These are phyloP conservation scores for Brachymystax lenok DNA, from an alignment of 2,797 vertebrate species.

Conservation along the genomic window DNA sequence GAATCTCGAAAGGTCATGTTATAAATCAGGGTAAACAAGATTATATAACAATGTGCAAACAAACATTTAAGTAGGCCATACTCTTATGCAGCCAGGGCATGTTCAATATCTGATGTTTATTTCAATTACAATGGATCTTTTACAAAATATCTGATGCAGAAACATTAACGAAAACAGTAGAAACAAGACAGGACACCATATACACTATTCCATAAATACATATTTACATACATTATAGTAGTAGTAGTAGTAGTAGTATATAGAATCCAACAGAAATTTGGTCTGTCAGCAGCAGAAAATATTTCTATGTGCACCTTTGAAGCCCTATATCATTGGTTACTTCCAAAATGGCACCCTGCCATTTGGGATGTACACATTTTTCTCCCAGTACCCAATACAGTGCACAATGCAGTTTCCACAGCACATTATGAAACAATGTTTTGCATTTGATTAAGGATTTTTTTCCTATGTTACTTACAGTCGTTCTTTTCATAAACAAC, in stretches of 20 bases:
- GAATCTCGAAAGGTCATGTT: not conserved
- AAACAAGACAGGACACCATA: constrained; percentile 60
- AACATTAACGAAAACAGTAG: constrained; percentile 66
- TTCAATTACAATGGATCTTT: constrained; percentile 65
- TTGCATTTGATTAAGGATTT: constrained; percentile 51
- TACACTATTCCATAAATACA: constrained; percentile 67
- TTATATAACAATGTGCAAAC: not conserved
- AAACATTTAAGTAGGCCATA: not conserved
- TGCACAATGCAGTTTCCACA: constrained; percentile 37
- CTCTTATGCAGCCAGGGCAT: constrained; percentile 16
- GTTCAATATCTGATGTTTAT: constrained; percentile 56
- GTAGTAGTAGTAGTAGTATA: constrained; percentile 54
- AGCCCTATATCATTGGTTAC: constrained; percentile 47
- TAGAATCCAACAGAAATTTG: constrained; percentile 64
- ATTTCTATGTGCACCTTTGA: constrained; percentile 51
- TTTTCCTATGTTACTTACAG: constrained; percentile 13
- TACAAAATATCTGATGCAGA: constrained; percentile 73
- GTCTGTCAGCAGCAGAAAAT: constrained; percentile 54
- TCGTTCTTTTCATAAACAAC: constrained; percentile 38
- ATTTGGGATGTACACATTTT: not conserved
- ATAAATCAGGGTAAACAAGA: not conserved
- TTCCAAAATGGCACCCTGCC: not conserved
- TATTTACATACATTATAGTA: constrained; percentile 62
- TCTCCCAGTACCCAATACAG: constrained; percentile 41
- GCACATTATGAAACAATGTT: constrained; percentile 37